Percentiles rank a stretch among this genome's conserved stretches.
phyloP scores from a whole-genome alignment of 2,113 vertebrate genomes.

The Ageneiosus marmoratus region DNA sequence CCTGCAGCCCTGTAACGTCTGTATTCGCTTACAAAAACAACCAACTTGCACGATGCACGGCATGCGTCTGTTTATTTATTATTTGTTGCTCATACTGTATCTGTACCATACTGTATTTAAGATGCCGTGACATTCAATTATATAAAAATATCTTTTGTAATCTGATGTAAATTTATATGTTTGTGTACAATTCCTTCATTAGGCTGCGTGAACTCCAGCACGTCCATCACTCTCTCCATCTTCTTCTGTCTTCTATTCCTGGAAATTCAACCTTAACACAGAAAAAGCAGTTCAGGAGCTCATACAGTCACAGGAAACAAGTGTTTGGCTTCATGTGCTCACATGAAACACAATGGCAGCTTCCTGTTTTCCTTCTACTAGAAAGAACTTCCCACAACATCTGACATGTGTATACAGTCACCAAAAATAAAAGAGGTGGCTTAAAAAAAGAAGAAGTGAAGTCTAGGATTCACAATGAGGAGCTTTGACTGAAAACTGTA shows the following conservation, averaged over 20 bases:
- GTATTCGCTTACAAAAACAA: background rate
- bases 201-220: background rate
- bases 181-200: background rate
- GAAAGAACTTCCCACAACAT: background rate
- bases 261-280: conserved; percentile 5
- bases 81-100: background rate
- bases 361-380: conserved; percentile 28
- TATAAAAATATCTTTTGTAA: background rate
- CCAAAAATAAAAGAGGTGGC: background rate
- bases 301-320: conserved; percentile 38
- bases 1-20: background rate
- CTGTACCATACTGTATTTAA: background rate
- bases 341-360: conserved; percentile 47
- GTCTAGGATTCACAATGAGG: background rate
- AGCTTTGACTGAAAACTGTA: conserved; percentile 2
- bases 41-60: background rate
- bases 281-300: background rate
- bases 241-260: conserved; percentile 20
- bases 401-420: background rate
- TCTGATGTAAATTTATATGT: background rate
- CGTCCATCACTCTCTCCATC: background rate
- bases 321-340: conserved; percentile 12
- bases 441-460: background rate
- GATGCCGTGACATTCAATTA: no score
- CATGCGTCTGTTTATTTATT: background rate